A percentile compares a stretch with the other conserved stretches of the same genome.
phyloP scores from a whole-genome alignment of 2,797 vertebrate species.

The Zenarchopterus dispar region DNA sequence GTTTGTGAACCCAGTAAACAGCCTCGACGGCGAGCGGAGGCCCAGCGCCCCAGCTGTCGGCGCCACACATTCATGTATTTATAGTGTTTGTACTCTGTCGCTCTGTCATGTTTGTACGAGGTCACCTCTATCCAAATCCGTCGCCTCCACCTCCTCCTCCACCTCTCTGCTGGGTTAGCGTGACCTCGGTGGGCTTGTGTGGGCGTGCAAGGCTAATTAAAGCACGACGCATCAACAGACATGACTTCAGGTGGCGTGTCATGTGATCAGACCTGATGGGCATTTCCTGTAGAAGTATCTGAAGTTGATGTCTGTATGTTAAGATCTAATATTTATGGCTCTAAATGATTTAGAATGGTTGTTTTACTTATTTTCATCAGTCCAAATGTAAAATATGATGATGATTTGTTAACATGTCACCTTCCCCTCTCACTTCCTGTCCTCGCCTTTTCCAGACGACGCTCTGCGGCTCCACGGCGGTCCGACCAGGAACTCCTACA shows the following conservation, averaged over 20 bases:
- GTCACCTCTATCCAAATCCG: conserved; percentile 63
- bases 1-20: not conserved
- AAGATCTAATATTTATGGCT: too few relatives aligned
- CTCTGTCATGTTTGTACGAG: conserved; percentile 20
- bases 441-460: conserved; percentile 81
- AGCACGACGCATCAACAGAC: conserved; percentile 18
- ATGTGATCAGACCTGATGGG: too few relatives aligned
- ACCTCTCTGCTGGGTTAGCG: not conserved
- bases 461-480: conserved; percentile 87
- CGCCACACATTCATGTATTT: conserved; percentile 49
- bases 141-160: conserved; percentile 18
- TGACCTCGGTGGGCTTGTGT: conserved; percentile 1
- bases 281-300: too few relatives aligned
- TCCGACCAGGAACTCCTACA: conserved; percentile 90
- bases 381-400: too few relatives aligned
- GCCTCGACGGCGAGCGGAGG: too few relatives aligned
- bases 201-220: not conserved
- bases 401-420: too few relatives aligned
- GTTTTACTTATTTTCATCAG: too few relatives aligned
- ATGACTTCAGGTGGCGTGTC: not conserved
- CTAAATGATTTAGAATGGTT: too few relatives aligned
- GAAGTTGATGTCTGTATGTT: too few relatives aligned
- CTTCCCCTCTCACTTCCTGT: not conserved
- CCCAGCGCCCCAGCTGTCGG: conserved; percentile 55
- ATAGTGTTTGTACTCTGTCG: conserved; percentile 45